Evolutionary conservation across 2,113 vertebrate genomes (phyloP).

Genomic region (Acanthochromis polyacanthus): DNA sequence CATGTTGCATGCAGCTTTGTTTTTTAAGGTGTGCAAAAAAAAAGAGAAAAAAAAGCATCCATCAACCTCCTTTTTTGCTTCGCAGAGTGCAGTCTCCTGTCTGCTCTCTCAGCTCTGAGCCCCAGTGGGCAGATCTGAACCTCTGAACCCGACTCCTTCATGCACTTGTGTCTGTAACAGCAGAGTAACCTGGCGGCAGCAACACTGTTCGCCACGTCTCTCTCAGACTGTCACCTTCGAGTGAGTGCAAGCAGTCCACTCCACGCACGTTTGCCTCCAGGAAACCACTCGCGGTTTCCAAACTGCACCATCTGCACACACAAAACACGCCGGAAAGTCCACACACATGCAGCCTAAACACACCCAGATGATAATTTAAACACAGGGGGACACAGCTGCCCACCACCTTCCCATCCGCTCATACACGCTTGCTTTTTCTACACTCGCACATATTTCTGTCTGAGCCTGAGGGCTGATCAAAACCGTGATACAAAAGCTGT

Average conservation of each 20-base stretch:
- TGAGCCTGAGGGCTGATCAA: slow-evolving; percentile 55
- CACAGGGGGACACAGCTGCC: slow-evolving; percentile 10
- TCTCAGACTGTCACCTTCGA: slow-evolving; percentile 40
- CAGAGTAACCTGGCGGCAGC: slow-evolving; percentile 35
- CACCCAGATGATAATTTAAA: slow-evolving; percentile 8
- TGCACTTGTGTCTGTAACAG: slow-evolving; percentile 27
- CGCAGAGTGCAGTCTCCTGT: slow-evolving; percentile 6
- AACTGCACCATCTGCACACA: not conserved
- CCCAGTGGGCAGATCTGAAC: slow-evolving; percentile 37
- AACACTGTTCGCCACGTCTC: slow-evolving; percentile 15
- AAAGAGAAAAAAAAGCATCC: not conserved
- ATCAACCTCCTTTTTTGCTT: slow-evolving; percentile 9
- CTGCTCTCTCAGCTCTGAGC: slow-evolving; percentile 27
- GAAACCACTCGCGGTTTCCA: not conserved
- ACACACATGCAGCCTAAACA: not conserved
- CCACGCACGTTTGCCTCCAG: not conserved
- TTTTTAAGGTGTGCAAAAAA: slow-evolving; percentile 1
- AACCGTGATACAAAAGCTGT: slow-evolving; percentile 52
- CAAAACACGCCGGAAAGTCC: not conserved
- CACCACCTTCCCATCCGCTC: not conserved
- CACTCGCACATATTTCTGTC: slow-evolving; percentile 3
- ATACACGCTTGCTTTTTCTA: not conserved
- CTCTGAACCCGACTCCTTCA: slow-evolving; percentile 35
- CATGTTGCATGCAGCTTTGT: not conserved
- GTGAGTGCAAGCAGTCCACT: not conserved